Conservation (phyloP, 2,113 vertebrate species). For the Pampusana beccarii region DNA sequence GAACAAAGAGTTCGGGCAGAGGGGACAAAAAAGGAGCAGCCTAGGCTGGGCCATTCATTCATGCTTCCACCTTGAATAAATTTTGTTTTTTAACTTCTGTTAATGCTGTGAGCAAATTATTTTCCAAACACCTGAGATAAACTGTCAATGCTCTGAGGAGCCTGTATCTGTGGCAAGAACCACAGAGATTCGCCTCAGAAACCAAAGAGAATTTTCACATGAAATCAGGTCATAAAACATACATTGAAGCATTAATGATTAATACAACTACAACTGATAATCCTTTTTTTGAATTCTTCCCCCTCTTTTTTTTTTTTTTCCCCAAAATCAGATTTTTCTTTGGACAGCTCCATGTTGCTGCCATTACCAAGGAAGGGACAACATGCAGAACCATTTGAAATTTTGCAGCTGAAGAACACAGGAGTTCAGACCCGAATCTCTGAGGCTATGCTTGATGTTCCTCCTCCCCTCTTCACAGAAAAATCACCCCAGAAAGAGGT, state of each 20-base stretch:
- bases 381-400: neutral
- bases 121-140: neutral
- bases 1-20: neutral
- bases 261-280: neutral
- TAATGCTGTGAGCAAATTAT: neutral
- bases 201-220: neutral
- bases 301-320: no score
- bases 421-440: neutral
- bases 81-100: neutral
- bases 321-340: neutral
- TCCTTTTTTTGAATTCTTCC: neutral
- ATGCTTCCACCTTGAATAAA: neutral
- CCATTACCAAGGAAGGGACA: neutral
- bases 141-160: neutral
- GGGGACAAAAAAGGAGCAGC: neutral
- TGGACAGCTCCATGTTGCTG: neutral
- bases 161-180: neutral
- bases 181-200: neutral
- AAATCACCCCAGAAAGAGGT: neutral
- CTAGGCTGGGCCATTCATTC: neutral
- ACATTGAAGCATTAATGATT: neutral
- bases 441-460: neutral
- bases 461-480: neutral
- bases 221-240: neutral
- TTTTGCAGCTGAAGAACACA: neutral